Percentiles rank a stretch among this genome's conserved stretches.
Evolutionary conservation across 2,113 vertebrate genomes (phyloP).

Genomic region (Cavia aperea): DNA sequence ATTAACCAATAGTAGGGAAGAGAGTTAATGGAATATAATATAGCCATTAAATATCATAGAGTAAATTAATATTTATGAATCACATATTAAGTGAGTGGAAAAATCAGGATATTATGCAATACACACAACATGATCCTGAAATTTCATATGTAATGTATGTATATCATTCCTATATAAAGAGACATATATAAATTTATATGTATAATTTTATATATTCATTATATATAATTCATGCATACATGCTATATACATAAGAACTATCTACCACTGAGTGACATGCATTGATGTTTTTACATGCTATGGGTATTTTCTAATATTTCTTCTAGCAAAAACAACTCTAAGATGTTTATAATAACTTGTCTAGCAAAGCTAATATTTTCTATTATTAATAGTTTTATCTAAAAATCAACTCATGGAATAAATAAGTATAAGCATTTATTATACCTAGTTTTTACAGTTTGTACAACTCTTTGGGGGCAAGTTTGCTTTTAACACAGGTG

Average conservation of each 20-base stretch:
- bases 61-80: slow-evolving; percentile 16
- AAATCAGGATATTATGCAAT: background rate
- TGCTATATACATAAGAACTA: background rate
- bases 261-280: background rate
- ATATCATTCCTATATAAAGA: background rate
- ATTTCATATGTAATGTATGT: background rate
- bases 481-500: background rate
- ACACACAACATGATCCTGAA: background rate
- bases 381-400: slow-evolving; percentile 10
- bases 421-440: background rate
- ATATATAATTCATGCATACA: background rate
- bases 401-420: background rate
- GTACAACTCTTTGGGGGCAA: background rate
- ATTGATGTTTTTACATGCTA: background rate
- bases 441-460: background rate
- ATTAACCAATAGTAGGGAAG: background rate
- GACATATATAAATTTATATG: background rate
- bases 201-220: background rate
- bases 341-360: slow-evolving; percentile 10
- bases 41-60: background rate
- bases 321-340: slow-evolving; percentile 17
- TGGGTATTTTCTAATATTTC: background rate
- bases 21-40: background rate
- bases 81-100: background rate
- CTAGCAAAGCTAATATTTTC: slow-evolving; percentile 23